These are phyloP conservation scores for Orthonyx spaldingii DNA, from an alignment of 2,113 vertebrate species.

Conservation along the genomic window DNA sequence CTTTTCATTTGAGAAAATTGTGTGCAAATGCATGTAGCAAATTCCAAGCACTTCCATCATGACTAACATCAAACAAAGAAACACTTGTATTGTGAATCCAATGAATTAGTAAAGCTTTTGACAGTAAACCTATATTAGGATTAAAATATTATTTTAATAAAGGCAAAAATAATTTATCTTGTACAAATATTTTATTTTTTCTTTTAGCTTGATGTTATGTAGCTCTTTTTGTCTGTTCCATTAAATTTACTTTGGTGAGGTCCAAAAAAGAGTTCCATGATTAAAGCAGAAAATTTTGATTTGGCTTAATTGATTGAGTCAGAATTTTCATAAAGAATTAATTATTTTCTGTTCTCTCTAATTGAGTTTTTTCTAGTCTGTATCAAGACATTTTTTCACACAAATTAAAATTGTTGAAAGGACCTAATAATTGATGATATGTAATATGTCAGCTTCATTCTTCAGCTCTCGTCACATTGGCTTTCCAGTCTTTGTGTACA, in stretches of 20 bases:
- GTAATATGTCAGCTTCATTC: background rate
- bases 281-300: background rate
- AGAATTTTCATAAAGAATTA: background rate
- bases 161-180: background rate
- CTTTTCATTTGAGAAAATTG: background rate
- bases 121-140: background rate
- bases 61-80: conserved; percentile 3
- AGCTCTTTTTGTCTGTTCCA: background rate
- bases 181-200: background rate
- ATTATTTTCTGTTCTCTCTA: background rate
- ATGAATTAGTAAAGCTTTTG: background rate
- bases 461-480: background rate
- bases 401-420: background rate
- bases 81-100: background rate
- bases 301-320: background rate
- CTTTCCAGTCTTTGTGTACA: background rate
- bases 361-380: background rate
- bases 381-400: background rate
- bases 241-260: background rate
- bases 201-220: background rate
- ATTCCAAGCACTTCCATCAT: background rate
- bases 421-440: background rate
- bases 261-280: background rate
- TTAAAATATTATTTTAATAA: background rate
- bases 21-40: background rate